Evolutionary conservation across 2,113 vertebrate species (phyloP), one percentile per base, ranked within the genome.

Genomic region (Colaptes auratus): DNA sequence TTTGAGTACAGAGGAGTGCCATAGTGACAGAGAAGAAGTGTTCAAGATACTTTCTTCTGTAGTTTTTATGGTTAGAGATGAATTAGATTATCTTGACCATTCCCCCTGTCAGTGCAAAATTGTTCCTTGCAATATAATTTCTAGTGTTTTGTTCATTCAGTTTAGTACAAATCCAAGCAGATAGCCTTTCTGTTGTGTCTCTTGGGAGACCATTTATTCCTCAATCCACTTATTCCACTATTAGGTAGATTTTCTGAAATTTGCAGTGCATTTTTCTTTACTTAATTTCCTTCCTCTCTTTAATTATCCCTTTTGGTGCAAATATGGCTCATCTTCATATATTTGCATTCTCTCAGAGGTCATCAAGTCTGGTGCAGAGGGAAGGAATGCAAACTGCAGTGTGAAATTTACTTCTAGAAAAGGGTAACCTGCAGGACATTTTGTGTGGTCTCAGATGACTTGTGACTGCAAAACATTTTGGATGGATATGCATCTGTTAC

Each of bases 201-300:
- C 95, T 90, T 93, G 95, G 95, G 93, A 96, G 56, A 67, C 36
- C 58, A 94, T 96, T 96, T 95, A 94, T 95, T 44, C 74, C 70
- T 86, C 93, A 96, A 95, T 94, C 86, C 83, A 96, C 77, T 96
- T 96, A 96, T 76, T 96, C 61, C 39, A 93, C 83, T 90, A 95
- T 95, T 96, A 96, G 92, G 90, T 93, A 94, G 83, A 78, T 88
- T 95, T 93, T 95, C 90, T 92, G 90, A 96, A 88, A 92, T 93
- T 94, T 86, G 66, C 83, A 90, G 83, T 61, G 77, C 84, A 39
- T 93, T 96, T 95, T 93, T 93, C 88, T 94, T 86, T 92, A 73
- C 42, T 90, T 94, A 92, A 93, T 96, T 94, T 96, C 96, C 92
- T 96, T 95, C 92, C 96, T 92, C 50, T 96, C 79, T 95, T 96